These are phyloP conservation scores for Bostrychus sinensis DNA, from an alignment of 2,113 vertebrate species.

Conservation along the genomic window DNA sequence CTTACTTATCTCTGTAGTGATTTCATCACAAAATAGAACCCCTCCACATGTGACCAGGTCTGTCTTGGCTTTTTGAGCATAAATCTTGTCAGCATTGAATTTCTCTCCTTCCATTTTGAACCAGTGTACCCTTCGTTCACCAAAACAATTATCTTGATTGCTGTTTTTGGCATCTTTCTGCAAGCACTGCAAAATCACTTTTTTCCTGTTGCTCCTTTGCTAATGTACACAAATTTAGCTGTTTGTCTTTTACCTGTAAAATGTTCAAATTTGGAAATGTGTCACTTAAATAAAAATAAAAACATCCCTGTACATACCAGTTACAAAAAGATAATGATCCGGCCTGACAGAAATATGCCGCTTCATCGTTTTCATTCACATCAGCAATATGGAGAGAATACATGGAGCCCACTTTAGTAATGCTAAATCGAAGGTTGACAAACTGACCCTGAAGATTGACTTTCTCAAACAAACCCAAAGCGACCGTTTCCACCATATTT, in stretches of 20 bases:
- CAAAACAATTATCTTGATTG: conserved; percentile 16
- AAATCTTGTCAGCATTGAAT: no score
- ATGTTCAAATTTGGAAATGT: no score
- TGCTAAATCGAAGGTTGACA: background rate
- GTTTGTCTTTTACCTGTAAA: no score
- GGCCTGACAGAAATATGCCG: conserved; percentile 46
- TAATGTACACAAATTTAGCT: no score
- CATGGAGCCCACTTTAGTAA: fast-evolving
- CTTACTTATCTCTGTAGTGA: no score
- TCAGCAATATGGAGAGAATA: conserved; percentile 36
- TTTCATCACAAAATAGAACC: no score
- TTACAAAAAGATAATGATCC: background rate
- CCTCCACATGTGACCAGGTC: no score
- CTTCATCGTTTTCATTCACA: conserved; percentile 54
- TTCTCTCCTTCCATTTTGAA: no score
- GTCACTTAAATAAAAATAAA: no score
- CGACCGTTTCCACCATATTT: conserved; percentile 32
- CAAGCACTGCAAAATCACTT: no score
- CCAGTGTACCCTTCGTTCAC: conserved; percentile 31
- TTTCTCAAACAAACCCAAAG: fast-evolving
- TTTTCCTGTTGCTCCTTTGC: conserved; percentile 7
- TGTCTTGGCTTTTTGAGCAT: no score
- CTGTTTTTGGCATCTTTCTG: conserved; percentile 1
- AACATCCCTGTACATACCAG: conserved; percentile 50
- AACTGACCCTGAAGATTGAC: fast-evolving